These are phyloP conservation scores for Pampus argenteus DNA, from an alignment of 2,797 vertebrate species.

Conservation along the genomic window DNA sequence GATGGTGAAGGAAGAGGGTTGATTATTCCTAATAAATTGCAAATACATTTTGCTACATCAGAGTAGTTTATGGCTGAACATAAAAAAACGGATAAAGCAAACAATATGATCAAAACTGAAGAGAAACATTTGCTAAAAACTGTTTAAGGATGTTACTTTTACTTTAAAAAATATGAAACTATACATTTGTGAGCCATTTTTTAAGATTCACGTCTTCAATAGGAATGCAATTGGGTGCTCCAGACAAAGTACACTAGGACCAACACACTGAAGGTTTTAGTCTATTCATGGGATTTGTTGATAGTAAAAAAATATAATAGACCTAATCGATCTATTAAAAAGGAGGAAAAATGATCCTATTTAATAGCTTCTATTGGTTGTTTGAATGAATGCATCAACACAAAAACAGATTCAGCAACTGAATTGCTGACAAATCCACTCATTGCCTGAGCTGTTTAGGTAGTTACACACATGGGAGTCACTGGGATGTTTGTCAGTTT, in stretches of 20 bases:
- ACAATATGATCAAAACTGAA: not conserved
- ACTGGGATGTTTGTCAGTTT: conserved; percentile 63
- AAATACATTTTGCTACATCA: conserved; percentile 12
- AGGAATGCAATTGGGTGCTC: too few species aligned
- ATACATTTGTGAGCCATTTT: too few species aligned
- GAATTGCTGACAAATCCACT: conserved; percentile 23
- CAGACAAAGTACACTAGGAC: too few species aligned
- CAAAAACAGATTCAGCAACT: conserved; percentile 12
- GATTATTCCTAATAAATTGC: conserved; percentile 1
- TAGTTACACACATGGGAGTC: conserved; percentile 23
- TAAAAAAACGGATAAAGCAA: not conserved
- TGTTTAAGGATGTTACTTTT: too few species aligned
- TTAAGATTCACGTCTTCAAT: too few species aligned
- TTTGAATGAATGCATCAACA: conserved; percentile 6
- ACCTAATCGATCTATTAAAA: too few species aligned
- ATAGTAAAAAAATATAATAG: not conserved
- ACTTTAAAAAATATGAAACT: too few species aligned
- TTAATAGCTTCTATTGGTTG: not conserved
- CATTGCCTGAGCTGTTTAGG: conserved; percentile 24
- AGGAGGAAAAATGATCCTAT: not conserved
- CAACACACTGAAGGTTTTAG: not conserved
- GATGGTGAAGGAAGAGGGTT: not conserved
- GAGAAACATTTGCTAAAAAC: too few species aligned
- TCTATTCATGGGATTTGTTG: not conserved
- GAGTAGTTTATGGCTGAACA: not conserved